A percentile compares a stretch with the other conserved stretches of the same genome.
Evolutionary conservation across 2,797 vertebrate genomes (phyloP).

Genomic region (Orientallactaga sibirica): DNA sequence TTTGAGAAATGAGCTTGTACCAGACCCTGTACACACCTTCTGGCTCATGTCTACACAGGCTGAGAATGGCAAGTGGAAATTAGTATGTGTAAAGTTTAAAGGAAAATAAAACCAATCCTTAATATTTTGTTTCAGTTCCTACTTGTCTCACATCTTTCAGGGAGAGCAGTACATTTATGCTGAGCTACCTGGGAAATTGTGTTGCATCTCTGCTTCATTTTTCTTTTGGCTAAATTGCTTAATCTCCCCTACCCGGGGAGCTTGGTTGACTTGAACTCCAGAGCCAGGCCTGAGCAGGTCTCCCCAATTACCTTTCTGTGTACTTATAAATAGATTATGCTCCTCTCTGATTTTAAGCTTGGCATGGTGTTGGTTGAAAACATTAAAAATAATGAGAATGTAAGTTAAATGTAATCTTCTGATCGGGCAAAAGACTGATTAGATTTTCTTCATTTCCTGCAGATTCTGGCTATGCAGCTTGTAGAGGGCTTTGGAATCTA

Average conservation of each 20-base stretch:
- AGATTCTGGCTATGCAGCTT: conserved; percentile 52
- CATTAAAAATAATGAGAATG: conserved; percentile 79
- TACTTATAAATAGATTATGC: conserved; percentile 62
- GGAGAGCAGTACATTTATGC: conserved; percentile 9
- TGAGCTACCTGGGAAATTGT: conserved; percentile 16
- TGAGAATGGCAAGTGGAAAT: not conserved
- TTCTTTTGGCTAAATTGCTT: conserved; percentile 43
- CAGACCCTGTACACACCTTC: not conserved
- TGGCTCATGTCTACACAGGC: not conserved
- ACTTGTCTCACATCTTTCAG: not conserved
- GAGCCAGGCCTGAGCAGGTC: conserved; percentile 24
- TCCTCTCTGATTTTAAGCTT: conserved; percentile 68
- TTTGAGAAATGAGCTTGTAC: not conserved
- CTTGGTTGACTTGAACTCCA: not conserved
- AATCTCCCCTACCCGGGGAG: not conserved
- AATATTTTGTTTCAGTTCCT: not conserved
- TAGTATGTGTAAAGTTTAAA: not conserved
- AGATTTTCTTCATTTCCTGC: conserved; percentile 62
- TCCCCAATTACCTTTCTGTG: conserved; percentile 28
- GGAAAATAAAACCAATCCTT: not conserved
- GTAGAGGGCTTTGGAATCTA: conserved; percentile 28
- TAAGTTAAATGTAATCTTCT: conserved; percentile 76
- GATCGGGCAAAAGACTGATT: conserved; percentile 74
- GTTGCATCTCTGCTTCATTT: conserved; percentile 51
- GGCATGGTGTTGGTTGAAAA: conserved; percentile 64